Percentiles rank a stretch among this genome's conserved stretches.
Conservation (phyloP, 2,888 invertebrate species). For the Zygogramma bicolorata region DNA sequence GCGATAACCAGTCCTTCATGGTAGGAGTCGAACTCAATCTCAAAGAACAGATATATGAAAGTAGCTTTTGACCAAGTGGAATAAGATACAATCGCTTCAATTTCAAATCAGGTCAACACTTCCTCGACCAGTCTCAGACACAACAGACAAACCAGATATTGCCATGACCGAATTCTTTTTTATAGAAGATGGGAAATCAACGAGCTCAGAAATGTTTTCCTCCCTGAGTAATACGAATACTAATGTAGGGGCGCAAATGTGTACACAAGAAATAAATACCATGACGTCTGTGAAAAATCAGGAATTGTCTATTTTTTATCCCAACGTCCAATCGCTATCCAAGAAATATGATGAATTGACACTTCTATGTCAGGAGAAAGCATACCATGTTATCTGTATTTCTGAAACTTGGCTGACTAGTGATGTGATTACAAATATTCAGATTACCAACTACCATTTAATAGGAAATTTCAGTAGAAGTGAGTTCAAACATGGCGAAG, state of each 20-base stretch:
- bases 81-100: neutral
- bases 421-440: neutral
- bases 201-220: neutral
- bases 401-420: neutral
- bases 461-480: neutral
- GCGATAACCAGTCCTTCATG: no score
- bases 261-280: neutral
- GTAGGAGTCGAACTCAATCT: no score
- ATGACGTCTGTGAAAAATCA: neutral
- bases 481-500: neutral
- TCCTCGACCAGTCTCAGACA: neutral
- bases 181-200: neutral
- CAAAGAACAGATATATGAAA: neutral
- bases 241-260: neutral
- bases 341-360: neutral
- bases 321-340: neutral
- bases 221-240: no score
- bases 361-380: neutral
- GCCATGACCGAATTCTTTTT: neutral
- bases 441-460: neutral
- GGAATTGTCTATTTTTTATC: neutral
- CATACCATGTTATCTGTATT: neutral
- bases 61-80: neutral
- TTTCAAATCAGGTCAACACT: neutral
- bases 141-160: neutral